Base-by-base conservation (phyloP, 2,113 vertebrate genomes). In the Triplophysa tibetana region DNA sequence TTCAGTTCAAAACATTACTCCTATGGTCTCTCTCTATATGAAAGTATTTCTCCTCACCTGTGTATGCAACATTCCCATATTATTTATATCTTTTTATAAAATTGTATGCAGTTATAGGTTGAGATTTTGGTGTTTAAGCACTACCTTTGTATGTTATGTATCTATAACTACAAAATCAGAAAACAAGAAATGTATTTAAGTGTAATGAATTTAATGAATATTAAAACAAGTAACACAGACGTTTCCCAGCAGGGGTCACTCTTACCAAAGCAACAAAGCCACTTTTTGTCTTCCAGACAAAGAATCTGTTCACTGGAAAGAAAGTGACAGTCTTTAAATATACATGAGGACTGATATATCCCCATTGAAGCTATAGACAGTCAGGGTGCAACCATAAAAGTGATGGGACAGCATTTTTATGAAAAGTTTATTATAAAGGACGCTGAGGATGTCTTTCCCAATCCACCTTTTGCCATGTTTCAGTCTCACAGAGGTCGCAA, bases 201-300 rank as follows among this genome's bases (percentile, higher is more conserved):
- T n/a, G n/a, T n/a, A n/a, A n/a, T n/a, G n/a, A n/a, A n/a, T n/a
- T n/a, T 33, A 0, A 24, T 14, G 8, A 19, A 21, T 58, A n/a
- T 33, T 10, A 21, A n/a, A 58, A 58, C 19, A 58, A 33, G 19
- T 6, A 21, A n/a, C 77, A 8, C 38, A 56, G 11, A 66, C 45
- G 63, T 14, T 65, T 21, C 26, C 86, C 92, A 90, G 80, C 83
- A 92, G 91, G 84, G 89, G 91, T 88, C 89, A 85, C 86, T 91
- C 79, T 83, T 72, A 87, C 77, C 85, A 88, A 79, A 87, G 70
- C 81, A 58, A 79, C 52, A 74, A 77, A 63, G 21, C 50, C 48
- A 12, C 19, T n/a, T 48, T 50, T 24, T 16, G 29, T 68, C 50
- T 38, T 14, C 69, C 54, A 65, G 33, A 66, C 58, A 17, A 61